phyloP scores from a whole-genome alignment of 1,140 invertebrate species.

The Cherax quadricarinatus region DNA sequence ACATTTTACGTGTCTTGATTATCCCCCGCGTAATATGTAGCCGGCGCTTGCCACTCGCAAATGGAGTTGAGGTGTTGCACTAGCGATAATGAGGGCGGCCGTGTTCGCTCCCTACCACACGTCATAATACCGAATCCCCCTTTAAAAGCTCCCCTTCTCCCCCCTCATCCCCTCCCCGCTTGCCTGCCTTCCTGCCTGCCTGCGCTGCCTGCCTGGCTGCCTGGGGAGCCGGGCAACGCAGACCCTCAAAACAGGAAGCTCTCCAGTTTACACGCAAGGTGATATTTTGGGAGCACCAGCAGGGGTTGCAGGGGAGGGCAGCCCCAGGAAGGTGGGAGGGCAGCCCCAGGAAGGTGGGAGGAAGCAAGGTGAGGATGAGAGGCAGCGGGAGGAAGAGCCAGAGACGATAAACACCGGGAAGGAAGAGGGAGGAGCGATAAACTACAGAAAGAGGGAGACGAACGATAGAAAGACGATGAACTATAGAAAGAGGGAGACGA shows the following conservation, averaged over 20 bases:
- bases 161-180: too few relatives aligned
- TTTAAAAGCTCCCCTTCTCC: conserved; percentile 36
- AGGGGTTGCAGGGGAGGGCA: background rate
- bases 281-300: conserved; percentile 44
- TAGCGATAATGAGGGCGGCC: conserved; percentile 21
- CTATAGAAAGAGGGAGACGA: background rate
- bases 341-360: background rate
- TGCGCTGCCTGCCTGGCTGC: conserved; percentile 2
- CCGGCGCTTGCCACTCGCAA: conserved; percentile 8
- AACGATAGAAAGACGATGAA: background rate
- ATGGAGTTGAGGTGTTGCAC: background rate
- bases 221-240: conserved; percentile 4
- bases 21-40: conserved; percentile 14
- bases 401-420: background rate
- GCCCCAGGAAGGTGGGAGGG: background rate
- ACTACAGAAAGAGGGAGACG: too few relatives aligned
- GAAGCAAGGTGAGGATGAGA: background rate
- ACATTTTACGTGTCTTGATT: conserved; percentile 45
- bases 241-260: conserved; percentile 46
- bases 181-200: conserved; percentile 18
- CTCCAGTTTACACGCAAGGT: conserved; percentile 55
- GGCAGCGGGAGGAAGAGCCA: background rate
- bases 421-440: background rate
- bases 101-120: conserved; percentile 56
- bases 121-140: conserved; percentile 57